Evolutionary conservation across 1,140 invertebrate genomes (phyloP).

Genomic region (Fragariocoptes setiger): DNA sequence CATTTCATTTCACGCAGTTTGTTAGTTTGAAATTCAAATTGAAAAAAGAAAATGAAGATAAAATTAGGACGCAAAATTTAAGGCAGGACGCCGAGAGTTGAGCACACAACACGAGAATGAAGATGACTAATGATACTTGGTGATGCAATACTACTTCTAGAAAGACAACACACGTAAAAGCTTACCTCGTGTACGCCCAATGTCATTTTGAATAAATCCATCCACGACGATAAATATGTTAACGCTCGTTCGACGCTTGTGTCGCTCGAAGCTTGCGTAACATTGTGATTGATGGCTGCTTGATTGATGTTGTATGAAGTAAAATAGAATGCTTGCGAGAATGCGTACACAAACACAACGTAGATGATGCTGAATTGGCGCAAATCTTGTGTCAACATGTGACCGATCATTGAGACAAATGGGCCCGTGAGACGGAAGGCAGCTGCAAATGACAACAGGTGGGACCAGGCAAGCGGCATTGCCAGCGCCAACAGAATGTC

Average conservation of each 20-base stretch:
- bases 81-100: slow-evolving; percentile 3
- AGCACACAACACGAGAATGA: no score
- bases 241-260: no score
- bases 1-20: slow-evolving; percentile 43
- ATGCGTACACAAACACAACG: slow-evolving; percentile 61
- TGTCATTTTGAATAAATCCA: slow-evolving; percentile 89
- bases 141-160: no score
- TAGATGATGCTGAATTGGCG: slow-evolving; percentile 88
- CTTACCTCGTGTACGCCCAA: slow-evolving; percentile 85
- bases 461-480: slow-evolving; percentile 64
- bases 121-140: no score
- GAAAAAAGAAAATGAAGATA: slow-evolving; percentile 7
- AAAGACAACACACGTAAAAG: slow-evolving; percentile 10
- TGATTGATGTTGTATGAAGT: slow-evolving; percentile 1
- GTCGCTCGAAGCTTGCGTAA: no score
- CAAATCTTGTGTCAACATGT: slow-evolving; percentile 91
- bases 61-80: slow-evolving; percentile 1
- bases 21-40: slow-evolving; percentile 19
- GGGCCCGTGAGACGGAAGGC: slow-evolving; percentile 70
- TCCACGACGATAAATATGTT: slow-evolving; percentile 45
- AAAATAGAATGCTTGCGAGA: slow-evolving; percentile 33
- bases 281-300: no score
- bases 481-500: slow-evolving; percentile 68
- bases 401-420: slow-evolving; percentile 93
- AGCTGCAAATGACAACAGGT: slow-evolving; percentile 90